Evolutionary conservation across 2,888 invertebrate genomes (phyloP), one percentile per base, ranked within the genome.

Genomic region (Amblyteles armatorius): DNA sequence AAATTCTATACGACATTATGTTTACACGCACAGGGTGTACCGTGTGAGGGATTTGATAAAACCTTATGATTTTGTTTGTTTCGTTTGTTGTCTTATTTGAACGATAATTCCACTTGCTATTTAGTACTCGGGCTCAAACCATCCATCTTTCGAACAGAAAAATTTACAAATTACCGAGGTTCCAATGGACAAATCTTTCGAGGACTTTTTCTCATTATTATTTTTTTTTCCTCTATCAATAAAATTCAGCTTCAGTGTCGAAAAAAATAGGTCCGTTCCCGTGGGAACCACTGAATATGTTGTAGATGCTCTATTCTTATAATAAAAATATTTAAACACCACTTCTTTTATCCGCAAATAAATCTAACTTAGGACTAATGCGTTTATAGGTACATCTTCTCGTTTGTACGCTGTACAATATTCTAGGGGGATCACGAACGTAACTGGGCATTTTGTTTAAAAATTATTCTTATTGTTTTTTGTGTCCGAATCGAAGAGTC

Each of bases 1-100:
- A 92, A 92, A 91, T 87, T 88, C 87, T 90, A 87, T 87, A 88
- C 87, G 88, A 88, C 86, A 88, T 88, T 88, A 87, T 87, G 88
- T 88, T 86, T 86, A 88, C 87, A 89, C 87, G 86, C 87, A 86
- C 87, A 87, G 86, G 87, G 82, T 50, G 57, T 78, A 73, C 76
- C 67, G 80, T 86, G 76, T 72, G 81, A 88, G 78, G 78, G 82
- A 88, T 87, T 85, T 85, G 87, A 89, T 85, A 74, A 84, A 82
- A 81, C 79, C 69, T 86, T 71, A 86, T 77, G 82, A 82, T 77
- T 71, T 36, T 40, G 55, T 52, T 78, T 76, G 29, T 72, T 71
- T 77, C 80, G 48, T 76, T 74, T 78, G 52, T 79, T 57, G 73
- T 80, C 72, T 52, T 69, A 60, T 71, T 83, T 44, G 83, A 86